A percentile compares a stretch with the other conserved stretches of the same genome.
These are phyloP conservation scores for Protosalanx chinensis DNA, from an alignment of 2,797 vertebrate species.

Conservation along the genomic window DNA sequence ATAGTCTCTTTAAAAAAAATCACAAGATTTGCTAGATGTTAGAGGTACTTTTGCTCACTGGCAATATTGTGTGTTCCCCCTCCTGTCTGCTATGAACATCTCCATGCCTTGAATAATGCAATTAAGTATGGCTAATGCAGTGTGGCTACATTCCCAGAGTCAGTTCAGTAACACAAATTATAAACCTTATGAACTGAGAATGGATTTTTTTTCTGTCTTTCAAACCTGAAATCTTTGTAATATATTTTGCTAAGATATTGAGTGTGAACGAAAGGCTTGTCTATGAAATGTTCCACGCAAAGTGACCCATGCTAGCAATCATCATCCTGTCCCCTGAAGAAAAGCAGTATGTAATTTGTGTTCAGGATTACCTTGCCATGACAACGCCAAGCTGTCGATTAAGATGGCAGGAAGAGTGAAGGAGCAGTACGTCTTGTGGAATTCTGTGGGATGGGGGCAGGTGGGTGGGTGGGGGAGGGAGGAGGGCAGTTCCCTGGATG, in stretches of 20 bases:
- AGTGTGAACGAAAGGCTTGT: not conserved
- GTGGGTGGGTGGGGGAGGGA: slow-evolving; percentile 51
- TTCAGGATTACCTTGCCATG: not conserved
- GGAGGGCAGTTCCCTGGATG: slow-evolving; percentile 59
- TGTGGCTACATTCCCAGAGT: slow-evolving; percentile 71
- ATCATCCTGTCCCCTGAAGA: not conserved
- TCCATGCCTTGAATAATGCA: slow-evolving; percentile 66
- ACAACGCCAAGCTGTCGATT: slow-evolving; percentile 34
- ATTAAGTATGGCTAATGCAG: slow-evolving; percentile 80
- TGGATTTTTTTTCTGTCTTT: slow-evolving; percentile 70
- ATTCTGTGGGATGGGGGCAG: slow-evolving; percentile 3
- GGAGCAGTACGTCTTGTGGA: slow-evolving; percentile 56
- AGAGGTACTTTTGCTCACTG: slow-evolving; percentile 67
- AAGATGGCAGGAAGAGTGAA: slow-evolving; percentile 56
- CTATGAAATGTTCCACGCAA: not conserved
- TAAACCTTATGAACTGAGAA: slow-evolving; percentile 74
- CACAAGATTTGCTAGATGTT: slow-evolving; percentile 61
- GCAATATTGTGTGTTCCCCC: slow-evolving; percentile 60
- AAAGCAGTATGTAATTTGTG: too few species aligned
- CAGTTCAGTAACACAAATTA: slow-evolving; percentile 71
- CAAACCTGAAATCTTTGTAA: slow-evolving; percentile 20
- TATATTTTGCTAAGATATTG: slow-evolving; percentile 1
- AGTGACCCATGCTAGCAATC: not conserved
- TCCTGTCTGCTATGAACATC: slow-evolving; percentile 64
- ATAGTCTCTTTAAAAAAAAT: slow-evolving; percentile 62